Evolutionary conservation across 2,888 invertebrate species (phyloP).

Genomic region (Melanophora roralis): DNA sequence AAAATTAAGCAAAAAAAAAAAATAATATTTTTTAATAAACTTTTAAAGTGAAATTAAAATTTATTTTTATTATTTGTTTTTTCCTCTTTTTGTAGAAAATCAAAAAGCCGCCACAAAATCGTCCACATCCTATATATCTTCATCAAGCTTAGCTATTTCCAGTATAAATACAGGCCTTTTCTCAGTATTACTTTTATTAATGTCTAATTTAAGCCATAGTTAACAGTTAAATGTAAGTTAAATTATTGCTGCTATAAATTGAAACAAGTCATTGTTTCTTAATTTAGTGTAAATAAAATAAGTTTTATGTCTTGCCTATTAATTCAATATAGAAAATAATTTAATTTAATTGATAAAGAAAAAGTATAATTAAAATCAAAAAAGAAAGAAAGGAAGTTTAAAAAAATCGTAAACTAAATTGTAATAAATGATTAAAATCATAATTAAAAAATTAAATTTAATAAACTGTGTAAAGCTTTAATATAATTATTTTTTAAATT

Average conservation of each 20-base stretch:
- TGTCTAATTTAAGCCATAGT: slow-evolving; percentile 31
- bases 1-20: no score
- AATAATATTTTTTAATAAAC: background rate
- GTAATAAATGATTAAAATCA: no score
- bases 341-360: background rate
- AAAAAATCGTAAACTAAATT: no score
- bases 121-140: slow-evolving; percentile 31
- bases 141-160: background rate
- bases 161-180: background rate
- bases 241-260: background rate
- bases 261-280: background rate
- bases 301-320: background rate
- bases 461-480: no score
- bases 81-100: slow-evolving; percentile 39
- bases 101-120: slow-evolving; percentile 53
- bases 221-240: slow-evolving; percentile 37
- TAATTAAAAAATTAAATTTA: no score
- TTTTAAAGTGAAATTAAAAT: background rate
- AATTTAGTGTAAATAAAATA: slow-evolving; percentile 28
- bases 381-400: background rate
- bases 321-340: background rate
- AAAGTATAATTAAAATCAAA: background rate
- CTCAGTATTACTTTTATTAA: slow-evolving; percentile 2
- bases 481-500: no score
- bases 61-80: background rate